Evolutionary conservation across 2,888 invertebrate genomes (phyloP).

Genomic region (Mactromeris polynyma): DNA sequence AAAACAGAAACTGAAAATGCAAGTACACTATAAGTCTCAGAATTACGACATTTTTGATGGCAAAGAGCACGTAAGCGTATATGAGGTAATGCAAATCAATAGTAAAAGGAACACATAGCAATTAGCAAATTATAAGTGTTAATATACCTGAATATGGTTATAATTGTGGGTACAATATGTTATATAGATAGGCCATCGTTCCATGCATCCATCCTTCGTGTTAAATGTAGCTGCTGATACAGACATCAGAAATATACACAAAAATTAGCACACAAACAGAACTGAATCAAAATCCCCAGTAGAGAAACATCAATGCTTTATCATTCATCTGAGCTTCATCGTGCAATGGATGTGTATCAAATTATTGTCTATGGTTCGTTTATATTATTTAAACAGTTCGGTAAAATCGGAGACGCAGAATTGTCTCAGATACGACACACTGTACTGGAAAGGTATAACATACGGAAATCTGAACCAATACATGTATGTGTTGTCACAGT

Average conservation of each 20-base stretch:
- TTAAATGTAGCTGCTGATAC: constrained; percentile 54
- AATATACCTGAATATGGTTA: constrained; percentile 41
- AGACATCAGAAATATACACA: constrained; percentile 43
- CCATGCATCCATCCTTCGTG: constrained; percentile 72
- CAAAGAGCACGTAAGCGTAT: neutral
- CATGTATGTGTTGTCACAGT: too few species aligned
- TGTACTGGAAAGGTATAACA: too few species aligned
- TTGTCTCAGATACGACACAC: too few species aligned
- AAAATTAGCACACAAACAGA: constrained; percentile 31
- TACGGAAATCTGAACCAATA: too few species aligned
- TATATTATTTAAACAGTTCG: too few species aligned
- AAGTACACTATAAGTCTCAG: neutral
- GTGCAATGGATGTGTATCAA: too few species aligned
- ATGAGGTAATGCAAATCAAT: constrained; percentile 8
- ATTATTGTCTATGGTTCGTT: too few species aligned
- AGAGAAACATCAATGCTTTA: too few species aligned
- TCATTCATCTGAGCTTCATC: too few species aligned
- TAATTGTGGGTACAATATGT: constrained; percentile 30
- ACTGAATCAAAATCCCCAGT: neutral
- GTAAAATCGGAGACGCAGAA: too few species aligned
- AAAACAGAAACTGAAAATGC: neutral
- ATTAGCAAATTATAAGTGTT: constrained; percentile 27
- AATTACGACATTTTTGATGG: neutral
- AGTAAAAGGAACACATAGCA: neutral
- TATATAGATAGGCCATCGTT: constrained; percentile 56